A percentile compares a stretch with the other conserved stretches of the same genome.
These are phyloP conservation scores for Pseudorhombus dupliciocellatus DNA, from an alignment of 2,113 vertebrate species.

Conservation along the genomic window DNA sequence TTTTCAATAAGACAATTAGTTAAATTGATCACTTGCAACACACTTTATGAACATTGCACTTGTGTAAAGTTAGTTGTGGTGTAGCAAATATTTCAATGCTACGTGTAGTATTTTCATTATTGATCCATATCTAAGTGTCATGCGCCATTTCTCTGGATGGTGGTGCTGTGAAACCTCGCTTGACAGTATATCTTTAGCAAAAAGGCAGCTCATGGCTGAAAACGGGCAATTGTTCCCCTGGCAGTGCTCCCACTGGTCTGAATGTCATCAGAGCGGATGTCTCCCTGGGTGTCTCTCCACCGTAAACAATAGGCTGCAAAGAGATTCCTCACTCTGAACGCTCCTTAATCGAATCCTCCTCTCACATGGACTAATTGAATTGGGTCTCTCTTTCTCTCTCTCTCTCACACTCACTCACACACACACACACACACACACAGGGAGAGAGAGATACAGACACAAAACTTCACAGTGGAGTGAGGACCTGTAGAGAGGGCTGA, in stretches of 20 bases:
- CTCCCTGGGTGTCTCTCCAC: slow-evolving; percentile 47
- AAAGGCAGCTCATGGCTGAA: slow-evolving; percentile 29
- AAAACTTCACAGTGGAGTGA: slow-evolving; percentile 22
- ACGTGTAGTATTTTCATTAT: slow-evolving; percentile 5
- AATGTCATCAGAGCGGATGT: slow-evolving; percentile 54
- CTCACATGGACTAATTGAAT: slow-evolving; percentile 67
- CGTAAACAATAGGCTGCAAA: slow-evolving; percentile 61
- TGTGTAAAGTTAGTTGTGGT: not conserved
- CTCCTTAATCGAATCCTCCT: slow-evolving; percentile 58
- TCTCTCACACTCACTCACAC: not conserved
- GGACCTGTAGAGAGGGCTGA: slow-evolving; percentile 48
- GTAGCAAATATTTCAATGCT: not conserved
- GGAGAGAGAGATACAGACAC: not conserved
- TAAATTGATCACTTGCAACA: too few relatives aligned
- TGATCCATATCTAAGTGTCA: slow-evolving; percentile 32
- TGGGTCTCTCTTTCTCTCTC: too few relatives aligned
- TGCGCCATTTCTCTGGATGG: slow-evolving; percentile 10
- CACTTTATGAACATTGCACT: not conserved
- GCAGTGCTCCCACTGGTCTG: slow-evolving; percentile 48
- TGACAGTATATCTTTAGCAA: slow-evolving; percentile 38
- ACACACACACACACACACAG: too few relatives aligned
- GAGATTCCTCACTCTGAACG: slow-evolving; percentile 54
- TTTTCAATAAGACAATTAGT: not conserved
- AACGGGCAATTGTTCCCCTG: slow-evolving; percentile 36
- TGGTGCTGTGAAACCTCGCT: slow-evolving; percentile 23